A percentile compares a stretch with the other conserved stretches of the same genome.
phyloP scores from a whole-genome alignment of 2,113 vertebrate genomes.

The Baryphthengus martii region DNA sequence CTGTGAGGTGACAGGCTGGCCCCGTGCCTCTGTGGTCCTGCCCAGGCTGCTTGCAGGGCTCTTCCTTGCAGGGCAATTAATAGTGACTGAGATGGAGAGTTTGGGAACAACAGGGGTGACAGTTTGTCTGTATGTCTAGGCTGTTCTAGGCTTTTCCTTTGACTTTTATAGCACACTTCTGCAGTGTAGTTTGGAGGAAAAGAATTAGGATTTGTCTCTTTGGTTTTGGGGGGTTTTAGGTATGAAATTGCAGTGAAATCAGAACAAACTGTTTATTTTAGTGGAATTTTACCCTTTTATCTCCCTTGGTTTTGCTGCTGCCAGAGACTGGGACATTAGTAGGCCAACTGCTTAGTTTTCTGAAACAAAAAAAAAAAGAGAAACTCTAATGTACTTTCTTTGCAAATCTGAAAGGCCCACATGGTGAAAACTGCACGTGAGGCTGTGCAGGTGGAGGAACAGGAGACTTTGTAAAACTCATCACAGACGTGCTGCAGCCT shows the following conservation, averaged over 20 bases:
- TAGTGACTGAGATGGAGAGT: neutral
- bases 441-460: neutral
- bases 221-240: neutral
- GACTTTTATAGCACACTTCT: neutral
- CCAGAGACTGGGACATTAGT: neutral
- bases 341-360: neutral
- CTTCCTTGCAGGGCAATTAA: neutral
- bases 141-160: neutral
- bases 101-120: neutral
- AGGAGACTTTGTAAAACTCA: neutral
- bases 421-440: neutral
- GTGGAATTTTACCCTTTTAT: neutral
- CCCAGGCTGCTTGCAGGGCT: neutral
- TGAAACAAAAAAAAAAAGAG: neutral
- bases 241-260: neutral
- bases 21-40: neutral
- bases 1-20: neutral
- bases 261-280: neutral
- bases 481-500: rapidly evolving
- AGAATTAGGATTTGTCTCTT: neutral
- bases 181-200: neutral
- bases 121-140: neutral
- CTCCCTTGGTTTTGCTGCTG: neutral
- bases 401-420: neutral
- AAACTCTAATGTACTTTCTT: neutral